Percentiles rank a stretch among this genome's conserved stretches.
phyloP scores from a whole-genome alignment of 2,888 invertebrate species.

The Crocallis elinguaria region DNA sequence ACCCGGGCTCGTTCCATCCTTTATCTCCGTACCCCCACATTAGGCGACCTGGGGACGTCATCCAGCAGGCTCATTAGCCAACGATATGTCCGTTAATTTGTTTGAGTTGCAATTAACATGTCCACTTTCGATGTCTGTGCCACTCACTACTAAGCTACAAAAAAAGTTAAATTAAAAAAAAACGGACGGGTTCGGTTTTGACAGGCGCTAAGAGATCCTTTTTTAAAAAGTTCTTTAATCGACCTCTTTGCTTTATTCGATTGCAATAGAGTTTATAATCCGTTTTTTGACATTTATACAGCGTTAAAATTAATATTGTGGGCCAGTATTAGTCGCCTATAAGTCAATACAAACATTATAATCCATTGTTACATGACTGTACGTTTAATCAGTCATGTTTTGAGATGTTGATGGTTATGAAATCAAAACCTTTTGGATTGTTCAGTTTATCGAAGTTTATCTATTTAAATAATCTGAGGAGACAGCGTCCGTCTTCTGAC shows the following conservation, averaged over 20 bases:
- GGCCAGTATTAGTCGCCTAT: constrained; percentile 49
- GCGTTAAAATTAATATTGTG: constrained; percentile 42
- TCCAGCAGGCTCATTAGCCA: constrained; percentile 68
- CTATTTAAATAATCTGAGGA: background rate
- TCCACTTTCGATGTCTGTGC: constrained; percentile 59
- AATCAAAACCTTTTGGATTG: constrained; percentile 28
- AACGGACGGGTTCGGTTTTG: constrained; percentile 43
- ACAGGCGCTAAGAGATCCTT: constrained; percentile 51
- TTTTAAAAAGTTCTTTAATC: constrained; percentile 40
- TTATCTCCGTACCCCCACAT: constrained; percentile 31
- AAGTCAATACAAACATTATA: constrained; percentile 52
- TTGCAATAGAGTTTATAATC: constrained; percentile 46
- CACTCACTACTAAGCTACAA: constrained; percentile 48
- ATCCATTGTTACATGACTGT: constrained; percentile 53
- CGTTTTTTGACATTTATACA: constrained; percentile 24
- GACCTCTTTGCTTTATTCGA: constrained; percentile 39
- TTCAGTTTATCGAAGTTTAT: constrained; percentile 5
- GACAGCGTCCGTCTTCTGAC: background rate
- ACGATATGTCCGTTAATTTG: constrained; percentile 76
- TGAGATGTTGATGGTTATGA: constrained; percentile 44
- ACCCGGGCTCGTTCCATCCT: constrained; percentile 22
- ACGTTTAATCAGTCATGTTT: constrained; percentile 47
- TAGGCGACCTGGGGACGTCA: constrained; percentile 36
- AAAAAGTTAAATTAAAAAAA: constrained; percentile 39
- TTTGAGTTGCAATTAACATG: constrained; percentile 80